These are phyloP conservation scores for Clavelina lepadiformis DNA, from an alignment of 23 tunicate genomes.

Conservation along the genomic window DNA sequence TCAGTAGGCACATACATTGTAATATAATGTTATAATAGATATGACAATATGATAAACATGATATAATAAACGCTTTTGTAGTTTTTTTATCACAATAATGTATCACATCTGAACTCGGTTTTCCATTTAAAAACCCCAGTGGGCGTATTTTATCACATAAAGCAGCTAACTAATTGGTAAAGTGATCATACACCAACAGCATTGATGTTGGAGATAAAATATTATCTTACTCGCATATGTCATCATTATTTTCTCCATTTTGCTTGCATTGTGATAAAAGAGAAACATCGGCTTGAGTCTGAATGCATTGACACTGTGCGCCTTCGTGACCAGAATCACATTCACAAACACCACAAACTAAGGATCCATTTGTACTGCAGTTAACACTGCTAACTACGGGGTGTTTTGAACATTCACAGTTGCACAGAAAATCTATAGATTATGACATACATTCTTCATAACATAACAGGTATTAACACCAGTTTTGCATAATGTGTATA, in stretches of 20 bases:
- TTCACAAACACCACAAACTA: slow-evolving; percentile 64
- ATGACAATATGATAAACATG: too few relatives aligned
- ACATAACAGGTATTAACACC: background rate
- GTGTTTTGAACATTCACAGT: slow-evolving; percentile 38
- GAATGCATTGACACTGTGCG: slow-evolving; percentile 52
- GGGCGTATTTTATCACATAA: too few relatives aligned
- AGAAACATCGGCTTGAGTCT: slow-evolving; percentile 35
- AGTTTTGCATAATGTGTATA: background rate
- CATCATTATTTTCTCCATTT: slow-evolving; percentile 21
- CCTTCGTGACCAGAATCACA: slow-evolving; percentile 70
- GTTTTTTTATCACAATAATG: too few relatives aligned
- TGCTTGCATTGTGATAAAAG: slow-evolving; percentile 39
- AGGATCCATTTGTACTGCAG: slow-evolving; percentile 52
- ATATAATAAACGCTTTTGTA: too few relatives aligned
- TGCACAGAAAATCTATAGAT: slow-evolving; percentile 52
- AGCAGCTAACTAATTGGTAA: too few relatives aligned
- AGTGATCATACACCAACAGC: too few relatives aligned
- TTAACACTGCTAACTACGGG: slow-evolving; percentile 7
- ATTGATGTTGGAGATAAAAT: too few relatives aligned
- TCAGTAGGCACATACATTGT: too few relatives aligned
- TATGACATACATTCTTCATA: background rate
- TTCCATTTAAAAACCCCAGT: too few relatives aligned
- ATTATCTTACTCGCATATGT: slow-evolving; percentile 69
- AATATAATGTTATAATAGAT: too few relatives aligned
- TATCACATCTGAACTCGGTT: too few relatives aligned